Evolutionary conservation across 2,113 vertebrate species (phyloP).

Genomic region (Phalacrocorax aristotelis): DNA sequence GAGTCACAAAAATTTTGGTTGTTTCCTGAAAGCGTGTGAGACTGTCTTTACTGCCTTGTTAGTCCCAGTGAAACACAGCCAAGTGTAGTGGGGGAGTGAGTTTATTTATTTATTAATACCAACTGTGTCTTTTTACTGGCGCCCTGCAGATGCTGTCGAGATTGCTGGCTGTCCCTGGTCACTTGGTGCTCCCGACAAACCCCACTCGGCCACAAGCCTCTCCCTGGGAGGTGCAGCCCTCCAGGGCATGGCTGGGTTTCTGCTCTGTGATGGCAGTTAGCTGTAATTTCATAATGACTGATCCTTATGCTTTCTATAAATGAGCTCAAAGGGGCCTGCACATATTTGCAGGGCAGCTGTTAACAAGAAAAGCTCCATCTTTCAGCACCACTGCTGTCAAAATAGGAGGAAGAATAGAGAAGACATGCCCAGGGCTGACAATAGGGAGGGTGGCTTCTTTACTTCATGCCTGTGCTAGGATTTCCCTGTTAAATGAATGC

Average conservation of each 20-base stretch:
- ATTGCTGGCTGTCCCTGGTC: not conserved
- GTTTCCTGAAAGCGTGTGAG: not conserved
- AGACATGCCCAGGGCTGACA: not conserved
- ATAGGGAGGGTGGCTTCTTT: not conserved
- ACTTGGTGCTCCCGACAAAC: not conserved
- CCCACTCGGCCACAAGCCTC: not conserved
- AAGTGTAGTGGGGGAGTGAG: not conserved
- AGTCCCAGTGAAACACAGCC: not conserved
- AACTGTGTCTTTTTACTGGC: not conserved
- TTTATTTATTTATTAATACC: not conserved
- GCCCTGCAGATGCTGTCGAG: not conserved
- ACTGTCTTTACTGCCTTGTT: not conserved
- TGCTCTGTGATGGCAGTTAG: not conserved
- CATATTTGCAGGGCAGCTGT: not conserved
- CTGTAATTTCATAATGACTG: not conserved
- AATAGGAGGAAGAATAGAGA: not conserved
- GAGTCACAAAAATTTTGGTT: not conserved
- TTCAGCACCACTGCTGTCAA: not conserved
- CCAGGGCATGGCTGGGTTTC: fast-evolving
- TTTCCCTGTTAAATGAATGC: not conserved
- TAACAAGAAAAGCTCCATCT: not conserved
- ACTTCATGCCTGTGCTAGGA: not conserved
- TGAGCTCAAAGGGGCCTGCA: not conserved
- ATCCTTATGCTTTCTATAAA: not conserved
- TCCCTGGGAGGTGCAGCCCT: not conserved